These are phyloP conservation scores for Phyllotis vaccarum DNA, from an alignment of 2,797 vertebrate genomes.

Conservation along the genomic window DNA sequence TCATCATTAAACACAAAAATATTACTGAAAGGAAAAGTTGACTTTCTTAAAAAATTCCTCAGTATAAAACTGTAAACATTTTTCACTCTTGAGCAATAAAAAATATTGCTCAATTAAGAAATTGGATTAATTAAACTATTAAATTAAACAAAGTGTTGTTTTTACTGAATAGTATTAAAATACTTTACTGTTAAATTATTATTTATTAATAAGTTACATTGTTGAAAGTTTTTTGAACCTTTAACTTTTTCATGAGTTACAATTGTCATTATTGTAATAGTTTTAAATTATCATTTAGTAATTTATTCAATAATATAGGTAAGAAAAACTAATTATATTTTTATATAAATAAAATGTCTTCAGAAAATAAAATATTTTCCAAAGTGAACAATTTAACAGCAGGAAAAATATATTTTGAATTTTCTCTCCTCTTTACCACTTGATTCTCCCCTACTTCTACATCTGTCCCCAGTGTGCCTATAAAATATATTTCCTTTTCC, in stretches of 20 bases:
- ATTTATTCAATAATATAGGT: neutral
- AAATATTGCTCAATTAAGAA: slow-evolving; percentile 39
- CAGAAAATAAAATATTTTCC: slow-evolving; percentile 24
- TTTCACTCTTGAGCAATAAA: neutral
- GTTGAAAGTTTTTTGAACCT: neutral
- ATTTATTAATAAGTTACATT: slow-evolving; percentile 30
- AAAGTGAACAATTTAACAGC: slow-evolving; percentile 1
- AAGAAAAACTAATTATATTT: neutral
- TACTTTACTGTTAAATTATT: neutral
- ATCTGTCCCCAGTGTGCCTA: too few relatives aligned
- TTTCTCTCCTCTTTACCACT: too few relatives aligned
- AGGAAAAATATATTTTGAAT: slow-evolving; percentile 6
- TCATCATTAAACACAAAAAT: slow-evolving; percentile 17
- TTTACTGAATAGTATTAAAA: neutral
- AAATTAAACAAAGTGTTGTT: neutral
- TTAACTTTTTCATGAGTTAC: neutral
- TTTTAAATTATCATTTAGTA: neutral
- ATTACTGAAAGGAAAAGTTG: slow-evolving; percentile 8
- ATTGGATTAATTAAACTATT: slow-evolving; percentile 15
- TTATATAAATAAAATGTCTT: slow-evolving; percentile 13
- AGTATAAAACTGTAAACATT: neutral
- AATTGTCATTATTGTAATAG: neutral
- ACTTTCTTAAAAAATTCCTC: neutral
- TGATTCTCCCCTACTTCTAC: neutral
- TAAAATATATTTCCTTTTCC: neutral